Evolutionary conservation across 2,797 vertebrate species (phyloP), one percentile per base, ranked within the genome.

Genomic region (Echeneis naucrates): DNA sequence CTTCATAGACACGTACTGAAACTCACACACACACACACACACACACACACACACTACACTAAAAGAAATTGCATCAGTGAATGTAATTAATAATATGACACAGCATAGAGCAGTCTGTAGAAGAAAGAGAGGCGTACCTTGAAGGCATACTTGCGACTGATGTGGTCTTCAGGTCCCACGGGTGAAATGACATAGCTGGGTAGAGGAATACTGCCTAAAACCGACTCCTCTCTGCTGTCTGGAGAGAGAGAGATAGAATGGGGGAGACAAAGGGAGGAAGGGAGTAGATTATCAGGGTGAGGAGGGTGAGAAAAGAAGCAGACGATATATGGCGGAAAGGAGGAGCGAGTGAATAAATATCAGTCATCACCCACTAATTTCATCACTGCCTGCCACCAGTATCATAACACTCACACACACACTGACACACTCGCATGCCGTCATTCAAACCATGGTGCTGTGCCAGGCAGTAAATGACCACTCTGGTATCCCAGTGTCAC

Each of bases 201-300:
- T 82, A 99, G 88, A 23, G 97, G 97, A 75, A 99, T 97, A 92
- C 97, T 98, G 21, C 97, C 97, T 4, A 98, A 88, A 68, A 98
- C 95, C 0, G 88, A 92, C 80, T 98, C 97, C 90, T 99, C 97
- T 95, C 97, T 95, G 92, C 96, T 98, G 87, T 98, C 97, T 98
- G 93, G 64, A 80, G 75, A 81, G 47, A 38, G 82, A 83, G 81
- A 58, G n/a, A 27, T 59, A 51, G 32, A 27, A 16, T 27, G 44
- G 23, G n/a, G 50, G 26, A 24, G 47, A 21, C 57, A 68, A 13
- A 69, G 24, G 8, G 35, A 21, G 27, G 12, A 16, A 47, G 26
- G 38, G 30, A 27, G 60, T 3, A 50, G 32, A 56, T 68, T 47
- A 60, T 65, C 75, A 79, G 72, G 56, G 61, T 48, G 59, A 63